Percentiles rank a stretch among this genome's conserved stretches.
phyloP scores from a whole-genome alignment of 2,888 invertebrate species.

The Drosophila eohydei region DNA sequence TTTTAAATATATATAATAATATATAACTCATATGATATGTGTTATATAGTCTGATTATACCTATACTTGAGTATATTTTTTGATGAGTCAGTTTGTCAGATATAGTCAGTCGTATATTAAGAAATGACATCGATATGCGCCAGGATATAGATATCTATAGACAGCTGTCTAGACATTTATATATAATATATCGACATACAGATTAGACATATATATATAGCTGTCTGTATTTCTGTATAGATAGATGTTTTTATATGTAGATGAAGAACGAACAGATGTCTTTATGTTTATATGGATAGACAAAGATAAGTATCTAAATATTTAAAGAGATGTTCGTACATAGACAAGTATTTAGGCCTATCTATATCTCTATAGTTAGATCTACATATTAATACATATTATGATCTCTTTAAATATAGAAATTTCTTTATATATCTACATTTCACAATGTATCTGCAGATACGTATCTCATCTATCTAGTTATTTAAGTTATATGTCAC shows the following conservation, averaged over 20 bases:
- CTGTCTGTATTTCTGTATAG: too few relatives aligned
- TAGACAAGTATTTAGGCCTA: too few relatives aligned
- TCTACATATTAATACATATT: too few relatives aligned
- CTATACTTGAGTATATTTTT: background rate
- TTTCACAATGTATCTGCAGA: background rate
- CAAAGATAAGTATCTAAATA: too few relatives aligned
- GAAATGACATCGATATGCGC: background rate
- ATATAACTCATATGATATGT: background rate
- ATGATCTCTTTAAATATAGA: background rate
- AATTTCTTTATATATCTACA: background rate
- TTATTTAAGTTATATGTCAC: background rate
- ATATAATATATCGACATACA: too few relatives aligned
- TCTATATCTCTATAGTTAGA: background rate
- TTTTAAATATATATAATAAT: constrained; percentile 10
- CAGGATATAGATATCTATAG: background rate
- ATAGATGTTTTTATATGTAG: too few relatives aligned
- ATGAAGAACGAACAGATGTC: too few relatives aligned
- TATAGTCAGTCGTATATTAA: background rate
- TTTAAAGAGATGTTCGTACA: too few relatives aligned
- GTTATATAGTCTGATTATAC: constrained; percentile 16
- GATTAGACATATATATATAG: too few relatives aligned
- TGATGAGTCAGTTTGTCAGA: constrained; percentile 38
- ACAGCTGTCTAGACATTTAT: too few relatives aligned
- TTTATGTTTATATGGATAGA: too few relatives aligned
- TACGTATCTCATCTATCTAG: background rate